Evolutionary conservation across 2,888 invertebrate genomes (phyloP).

Genomic region (Chironomus tentans): DNA sequence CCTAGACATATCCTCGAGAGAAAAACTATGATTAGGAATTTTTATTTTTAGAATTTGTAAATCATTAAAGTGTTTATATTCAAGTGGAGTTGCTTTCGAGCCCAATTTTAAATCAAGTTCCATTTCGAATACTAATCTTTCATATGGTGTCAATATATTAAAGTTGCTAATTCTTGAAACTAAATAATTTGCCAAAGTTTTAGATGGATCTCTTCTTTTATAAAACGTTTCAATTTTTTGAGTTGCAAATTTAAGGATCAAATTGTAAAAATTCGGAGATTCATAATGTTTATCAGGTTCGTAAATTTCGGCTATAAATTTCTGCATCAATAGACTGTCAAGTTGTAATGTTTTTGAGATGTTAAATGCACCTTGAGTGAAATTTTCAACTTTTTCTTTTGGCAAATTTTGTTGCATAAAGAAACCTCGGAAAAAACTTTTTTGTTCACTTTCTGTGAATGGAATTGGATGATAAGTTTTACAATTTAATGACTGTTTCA

Average conservation of each 20-base stretch:
- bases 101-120: no score
- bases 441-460: background rate
- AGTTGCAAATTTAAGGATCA: no score
- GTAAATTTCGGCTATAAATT: background rate
- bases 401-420: background rate
- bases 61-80: background rate
- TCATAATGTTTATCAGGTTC: no score
- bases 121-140: no score
- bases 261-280: background rate
- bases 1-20: background rate
- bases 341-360: background rate
- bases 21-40: background rate
- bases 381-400: background rate
- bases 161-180: no score
- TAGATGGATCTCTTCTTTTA: no score
- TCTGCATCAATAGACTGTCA: background rate
- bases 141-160: no score
- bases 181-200: no score
- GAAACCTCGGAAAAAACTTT: background rate
- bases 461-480: background rate
- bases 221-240: no score
- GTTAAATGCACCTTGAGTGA: no score
- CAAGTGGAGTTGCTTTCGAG: no score
- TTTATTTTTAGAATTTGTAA: background rate
- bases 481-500: background rate